Evolutionary conservation across 2,888 invertebrate species (phyloP), one percentile per base, ranked within the genome.

Genomic region (Phoronis australis): DNA sequence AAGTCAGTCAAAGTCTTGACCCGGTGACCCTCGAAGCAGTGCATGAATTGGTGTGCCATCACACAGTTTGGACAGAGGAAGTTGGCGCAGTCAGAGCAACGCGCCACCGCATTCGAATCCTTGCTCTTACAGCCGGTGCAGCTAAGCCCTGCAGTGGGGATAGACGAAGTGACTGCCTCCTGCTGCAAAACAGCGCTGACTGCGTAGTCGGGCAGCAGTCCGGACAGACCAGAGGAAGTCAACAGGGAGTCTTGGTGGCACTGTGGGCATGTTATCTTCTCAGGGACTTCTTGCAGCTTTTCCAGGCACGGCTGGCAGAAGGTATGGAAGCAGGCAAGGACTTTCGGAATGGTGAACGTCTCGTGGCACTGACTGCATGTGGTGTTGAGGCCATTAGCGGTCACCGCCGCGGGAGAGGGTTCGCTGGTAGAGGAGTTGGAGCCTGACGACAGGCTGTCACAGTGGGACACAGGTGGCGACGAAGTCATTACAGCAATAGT

Each of bases 1-100:
- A 88, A 81, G 55, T 86, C 78, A 9, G 72, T 70, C 46, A 82
- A 68, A 47, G 76, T 77, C 64, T 88, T 83, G 52, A 95, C 92
- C 51, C 92, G 86, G 79, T 96, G 95, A 56, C 93, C 94, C 77
- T 94, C 93, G 79, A 97, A 97, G 78, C 95, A 96, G 79, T 95
- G 94, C 95, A 97, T 96, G 78, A 90, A 94, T 80, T 95, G 92
- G 80, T 97, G 97, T 56, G 96, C 96, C 86, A 94, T 94, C 69
- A 93, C 92, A 84, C 97, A 97, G 78, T 94, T 93, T 52, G 90
- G 87, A 80, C 97, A 97, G 64, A 99, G 84, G 76, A 89, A 91
- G 76, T 93, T 93, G 71, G 90, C 89, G 80, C 97, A 99, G 78
- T 96, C 95, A 71, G 91, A 88, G 79, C 95, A 96, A 75, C 91